Evolutionary conservation across 2,797 vertebrate genomes (phyloP).

Genomic region (Crenichthys baileyi): DNA sequence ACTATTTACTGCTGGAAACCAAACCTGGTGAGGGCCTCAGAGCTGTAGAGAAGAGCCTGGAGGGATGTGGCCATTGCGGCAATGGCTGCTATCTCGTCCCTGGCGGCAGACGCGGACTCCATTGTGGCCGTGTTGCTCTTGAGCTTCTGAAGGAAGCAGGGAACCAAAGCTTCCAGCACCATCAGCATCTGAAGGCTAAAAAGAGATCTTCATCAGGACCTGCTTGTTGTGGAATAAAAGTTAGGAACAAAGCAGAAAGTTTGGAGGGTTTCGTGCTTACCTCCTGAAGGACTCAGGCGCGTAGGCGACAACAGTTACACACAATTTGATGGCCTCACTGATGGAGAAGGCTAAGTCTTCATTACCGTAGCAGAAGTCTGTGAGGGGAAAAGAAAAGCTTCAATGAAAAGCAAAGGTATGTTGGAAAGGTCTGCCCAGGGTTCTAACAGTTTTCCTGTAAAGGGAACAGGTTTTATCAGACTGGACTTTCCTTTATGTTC

Average conservation of each 20-base stretch:
- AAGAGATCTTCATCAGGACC: background rate
- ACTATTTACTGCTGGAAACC: background rate
- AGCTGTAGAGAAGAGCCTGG: slow-evolving; percentile 96
- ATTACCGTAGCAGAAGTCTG: slow-evolving; percentile 99
- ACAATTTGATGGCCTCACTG: slow-evolving; percentile 96
- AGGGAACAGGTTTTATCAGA: no score
- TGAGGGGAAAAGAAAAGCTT: slow-evolving; percentile 8
- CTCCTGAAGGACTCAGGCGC: slow-evolving; percentile 98
- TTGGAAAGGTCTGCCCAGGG: background rate
- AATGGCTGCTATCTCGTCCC: slow-evolving; percentile 97
- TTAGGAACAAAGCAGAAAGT: background rate
- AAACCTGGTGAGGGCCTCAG: slow-evolving; percentile 90
- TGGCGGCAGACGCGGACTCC: slow-evolving; percentile 91
- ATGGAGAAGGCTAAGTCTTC: slow-evolving; percentile 97
- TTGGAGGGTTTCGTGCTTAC: slow-evolving; percentile 63
- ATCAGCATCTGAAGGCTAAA: slow-evolving; percentile 98
- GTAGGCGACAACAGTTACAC: slow-evolving; percentile 96
- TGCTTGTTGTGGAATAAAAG: background rate
- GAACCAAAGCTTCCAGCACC: slow-evolving; percentile 96
- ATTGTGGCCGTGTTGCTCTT: slow-evolving; percentile 91
- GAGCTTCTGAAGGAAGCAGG: slow-evolving; percentile 93
- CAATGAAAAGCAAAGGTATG: background rate
- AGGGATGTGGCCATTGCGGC: slow-evolving; percentile 94
- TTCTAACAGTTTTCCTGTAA: background rate
- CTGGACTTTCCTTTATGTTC: no score